phyloP scores from a whole-genome alignment of 2,797 vertebrate species.

The Mus minutoides region DNA sequence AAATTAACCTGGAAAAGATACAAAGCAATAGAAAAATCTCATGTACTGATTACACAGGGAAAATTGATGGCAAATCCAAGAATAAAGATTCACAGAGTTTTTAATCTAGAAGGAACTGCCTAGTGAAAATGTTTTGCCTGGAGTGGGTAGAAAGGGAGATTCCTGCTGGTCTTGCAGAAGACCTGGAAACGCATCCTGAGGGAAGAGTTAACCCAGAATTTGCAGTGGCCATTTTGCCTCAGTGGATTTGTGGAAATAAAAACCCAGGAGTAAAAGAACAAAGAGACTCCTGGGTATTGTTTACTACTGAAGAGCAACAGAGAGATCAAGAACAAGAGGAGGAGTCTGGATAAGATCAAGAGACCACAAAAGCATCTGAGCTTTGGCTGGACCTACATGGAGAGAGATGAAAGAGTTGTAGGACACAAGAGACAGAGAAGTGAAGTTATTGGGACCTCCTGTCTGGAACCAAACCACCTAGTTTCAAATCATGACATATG shows the following conservation, averaged over 20 bases:
- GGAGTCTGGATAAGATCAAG: background rate
- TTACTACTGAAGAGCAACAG: background rate
- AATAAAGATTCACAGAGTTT: background rate
- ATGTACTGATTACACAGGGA: background rate
- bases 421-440: background rate
- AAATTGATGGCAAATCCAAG: background rate
- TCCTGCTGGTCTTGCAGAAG: background rate
- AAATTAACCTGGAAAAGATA: conserved; percentile 47
- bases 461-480: background rate
- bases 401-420: conserved; percentile 9
- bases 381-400: background rate
- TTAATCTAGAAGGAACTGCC: background rate
- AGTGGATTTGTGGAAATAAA: background rate
- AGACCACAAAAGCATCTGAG: background rate
- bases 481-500: background rate
- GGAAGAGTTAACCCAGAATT: background rate
- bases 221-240: background rate
- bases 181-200: background rate
- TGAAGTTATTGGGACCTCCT: background rate
- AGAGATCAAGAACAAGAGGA: background rate
- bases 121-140: background rate
- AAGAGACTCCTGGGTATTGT: background rate
- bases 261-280: conserved; percentile 5
- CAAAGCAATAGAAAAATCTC: conserved; percentile 13
- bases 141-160: background rate